phyloP scores from a whole-genome alignment of 2,888 invertebrate genomes.

The Himalopsyche kuldschensis region DNA sequence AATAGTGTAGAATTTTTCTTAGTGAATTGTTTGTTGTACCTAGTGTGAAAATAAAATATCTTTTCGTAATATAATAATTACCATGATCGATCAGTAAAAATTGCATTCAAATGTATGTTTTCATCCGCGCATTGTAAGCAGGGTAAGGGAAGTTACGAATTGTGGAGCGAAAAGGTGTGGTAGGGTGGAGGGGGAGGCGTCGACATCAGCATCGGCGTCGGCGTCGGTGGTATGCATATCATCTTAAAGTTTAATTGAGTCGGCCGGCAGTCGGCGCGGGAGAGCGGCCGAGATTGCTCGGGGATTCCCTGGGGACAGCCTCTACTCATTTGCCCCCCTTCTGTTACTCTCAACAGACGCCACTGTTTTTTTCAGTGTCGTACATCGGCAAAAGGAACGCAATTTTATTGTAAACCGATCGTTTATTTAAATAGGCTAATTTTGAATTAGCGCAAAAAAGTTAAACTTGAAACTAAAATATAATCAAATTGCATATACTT shows the following conservation, averaged over 20 bases:
- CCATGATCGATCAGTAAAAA: not conserved
- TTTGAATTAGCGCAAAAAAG: too few relatives aligned
- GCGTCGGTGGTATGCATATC: constrained; percentile 53
- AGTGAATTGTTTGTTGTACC: too few relatives aligned
- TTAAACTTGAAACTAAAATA: too few relatives aligned
- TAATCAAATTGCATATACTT: too few relatives aligned
- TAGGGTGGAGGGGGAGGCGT: not conserved
- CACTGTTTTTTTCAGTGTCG: not conserved
- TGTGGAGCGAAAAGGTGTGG: not conserved
- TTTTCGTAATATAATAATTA: not conserved
- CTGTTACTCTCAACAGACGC: constrained; percentile 2
- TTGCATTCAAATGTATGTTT: not conserved
- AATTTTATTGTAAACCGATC: too few relatives aligned
- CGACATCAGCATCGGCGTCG: not conserved
- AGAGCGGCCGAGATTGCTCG: constrained; percentile 51
- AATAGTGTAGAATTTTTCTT: too few relatives aligned
- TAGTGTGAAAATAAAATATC: not conserved
- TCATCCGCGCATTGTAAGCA: not conserved
- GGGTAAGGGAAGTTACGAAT: not conserved
- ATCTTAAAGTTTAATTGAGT: constrained; percentile 70
- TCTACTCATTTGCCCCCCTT: not conserved
- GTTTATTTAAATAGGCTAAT: too few relatives aligned
- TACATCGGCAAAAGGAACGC: not conserved
- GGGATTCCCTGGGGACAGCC: constrained; percentile 49
- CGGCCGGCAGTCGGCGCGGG: constrained; percentile 57